Base-by-base conservation (phyloP, 1,140 invertebrate genomes). In the Scaptomyza hsui region DNA sequence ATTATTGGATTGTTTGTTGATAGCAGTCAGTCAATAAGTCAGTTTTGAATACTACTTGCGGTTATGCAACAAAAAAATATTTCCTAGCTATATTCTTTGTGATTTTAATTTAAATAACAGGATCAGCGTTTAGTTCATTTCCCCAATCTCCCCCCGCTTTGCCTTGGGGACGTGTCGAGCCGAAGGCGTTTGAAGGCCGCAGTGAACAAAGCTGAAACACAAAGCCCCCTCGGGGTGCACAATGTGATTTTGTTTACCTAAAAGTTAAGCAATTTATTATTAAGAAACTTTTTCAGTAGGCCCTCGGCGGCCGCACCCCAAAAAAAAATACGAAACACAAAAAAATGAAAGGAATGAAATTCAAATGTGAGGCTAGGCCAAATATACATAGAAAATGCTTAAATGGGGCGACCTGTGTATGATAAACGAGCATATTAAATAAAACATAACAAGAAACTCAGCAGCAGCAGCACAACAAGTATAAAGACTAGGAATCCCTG, bases 201-300 rank as follows among this genome's bases (percentile, higher is more conserved):
- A 29, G 1, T 7, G 3, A 26, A 26, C 24, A 26, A 26, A 6
- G 1, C 26, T n/a, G 65, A n/a, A n/a, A 29, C 26, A 29, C 10
- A 24, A 2, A 29, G 41, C 21, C 42, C 42, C 56, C 44, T 35
- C 6, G 49, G 41, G 42, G 48, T 4, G n/a, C 41, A 52, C 64
- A 70, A 63, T 76, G 78, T 80, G 76, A 83, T 70, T 85, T 85
- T 85, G 81, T 86, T 86, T 86, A 86, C 76, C 76, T 73, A 85
- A 85, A 85, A 85, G 80, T 85, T 86, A 80, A 67, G 80, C 80
- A 85, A 85, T 85, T 85, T 85, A 70, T 86, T 85, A 79, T 85
- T 80, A 80, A 85, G 80, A 86, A 76, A 85, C 76, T 85, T 85
- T 80, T 80, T 56, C 68, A 73, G 48, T 48, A 73, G 48, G 63